Evolutionary conservation across 2,888 invertebrate species (phyloP), one percentile per base, ranked within the genome.

Genomic region (Eupeodes latifasciatus): DNA sequence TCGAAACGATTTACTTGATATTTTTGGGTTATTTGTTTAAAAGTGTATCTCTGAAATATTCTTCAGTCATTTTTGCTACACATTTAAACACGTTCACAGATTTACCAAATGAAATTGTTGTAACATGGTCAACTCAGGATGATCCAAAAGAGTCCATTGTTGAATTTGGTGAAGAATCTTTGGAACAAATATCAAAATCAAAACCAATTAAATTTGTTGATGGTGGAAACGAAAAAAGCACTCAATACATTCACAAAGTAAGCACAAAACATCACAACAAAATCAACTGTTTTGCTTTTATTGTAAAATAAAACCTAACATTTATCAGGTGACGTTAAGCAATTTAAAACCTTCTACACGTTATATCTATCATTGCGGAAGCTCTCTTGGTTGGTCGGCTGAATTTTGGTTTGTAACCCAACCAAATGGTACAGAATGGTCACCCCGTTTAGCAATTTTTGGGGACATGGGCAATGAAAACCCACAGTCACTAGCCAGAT

Each of bases 401-500:
- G 90, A 95, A 90, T 98, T 96, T 93, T 95, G 94, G 92, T 97
- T 99, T 93, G 95, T 94, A 90, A 97, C 98, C 0, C 94, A 95
- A 0, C 96, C 96, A 11, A 93, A 94, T 1, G 95, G 95, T 14
- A 94, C 94, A 36, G 92, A 96, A 89, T 98, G 98, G 98, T 94
- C 96, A 19, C 97, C 98, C 0, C 95, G 95, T 19, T 94, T 98
- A 57, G 98, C 97, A 40, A 95, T 99, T 90, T 99, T 96, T 92
- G 99, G 99, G 0, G 99, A 99, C 93, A 96, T 99, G 96, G 99
- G 99, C 47, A 97, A 97, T 92, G 96, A 96, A 90, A 99, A 99
- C 94, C 98, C 98, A 1, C 94, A 95, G 93, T 97, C 98, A 0
- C 94, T 99, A 77, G 95, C 96, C 0, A 95, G 97, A 88, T 94